Conservation (phyloP, 1,140 invertebrate genomes). For the Drosophila murphyi region DNA sequence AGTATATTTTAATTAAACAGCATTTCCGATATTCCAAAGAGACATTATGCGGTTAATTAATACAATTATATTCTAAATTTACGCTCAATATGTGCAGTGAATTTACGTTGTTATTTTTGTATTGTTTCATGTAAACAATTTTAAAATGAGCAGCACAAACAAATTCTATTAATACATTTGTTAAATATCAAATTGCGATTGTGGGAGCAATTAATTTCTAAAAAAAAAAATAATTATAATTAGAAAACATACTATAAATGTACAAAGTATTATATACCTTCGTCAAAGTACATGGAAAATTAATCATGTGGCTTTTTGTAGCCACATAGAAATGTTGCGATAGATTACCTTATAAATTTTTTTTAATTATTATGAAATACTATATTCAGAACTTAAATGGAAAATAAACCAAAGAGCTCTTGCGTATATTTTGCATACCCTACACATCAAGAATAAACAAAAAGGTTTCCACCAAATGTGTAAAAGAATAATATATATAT, state of each 20-base stretch:
- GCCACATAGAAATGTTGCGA: not conserved
- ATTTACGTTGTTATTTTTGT: too few species aligned
- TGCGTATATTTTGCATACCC: not conserved
- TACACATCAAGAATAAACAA: not conserved
- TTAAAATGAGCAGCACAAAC: not conserved
- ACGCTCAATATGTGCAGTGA: too few species aligned
- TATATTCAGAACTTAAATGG: constrained; percentile 35
- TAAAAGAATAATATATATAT: too few species aligned
- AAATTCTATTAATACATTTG: not conserved
- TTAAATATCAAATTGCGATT: not conserved
- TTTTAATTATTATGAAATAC: not conserved
- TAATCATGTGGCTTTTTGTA: not conserved
- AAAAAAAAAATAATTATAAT: not conserved
- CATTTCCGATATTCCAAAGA: too few species aligned
- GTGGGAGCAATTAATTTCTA: not conserved
- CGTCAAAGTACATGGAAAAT: not conserved
- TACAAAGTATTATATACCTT: not conserved
- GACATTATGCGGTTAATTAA: not conserved
- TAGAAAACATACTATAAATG: not conserved
- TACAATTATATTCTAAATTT: not conserved
- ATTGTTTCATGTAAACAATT: not conserved
- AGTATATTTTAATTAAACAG: too few species aligned
- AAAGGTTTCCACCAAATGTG: not conserved
- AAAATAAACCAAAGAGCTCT: constrained; percentile 45
- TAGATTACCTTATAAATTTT: constrained; percentile 7